Conservation (phyloP, 2,113 vertebrate species). For the Scatophagus argus region DNA sequence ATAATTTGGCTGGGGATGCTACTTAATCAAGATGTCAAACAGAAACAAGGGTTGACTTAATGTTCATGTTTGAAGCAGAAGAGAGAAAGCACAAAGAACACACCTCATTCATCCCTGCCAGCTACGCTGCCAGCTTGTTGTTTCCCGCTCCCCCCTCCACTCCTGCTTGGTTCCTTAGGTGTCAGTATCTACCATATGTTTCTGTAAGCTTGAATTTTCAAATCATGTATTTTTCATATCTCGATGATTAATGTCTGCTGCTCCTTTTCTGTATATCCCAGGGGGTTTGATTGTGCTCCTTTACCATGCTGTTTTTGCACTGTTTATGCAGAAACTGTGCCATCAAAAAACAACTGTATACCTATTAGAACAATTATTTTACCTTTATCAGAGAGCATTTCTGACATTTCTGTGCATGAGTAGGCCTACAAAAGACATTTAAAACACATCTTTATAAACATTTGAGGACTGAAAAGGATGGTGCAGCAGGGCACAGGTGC, state of each 20-base stretch:
- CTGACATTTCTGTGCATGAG: too few species aligned
- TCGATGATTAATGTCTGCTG: constrained; percentile 54
- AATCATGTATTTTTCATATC: constrained; percentile 53
- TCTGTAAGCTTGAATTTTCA: constrained; percentile 13
- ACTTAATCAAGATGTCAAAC: not conserved
- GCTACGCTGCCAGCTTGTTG: constrained; percentile 4
- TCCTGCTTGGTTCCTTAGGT: constrained; percentile 12
- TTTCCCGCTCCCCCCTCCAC: constrained; percentile 13
- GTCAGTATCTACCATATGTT: constrained; percentile 45
- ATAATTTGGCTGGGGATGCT: too few species aligned
- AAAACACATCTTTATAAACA: not conserved
- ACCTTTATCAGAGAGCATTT: constrained; percentile 2
- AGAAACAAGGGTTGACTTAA: not conserved
- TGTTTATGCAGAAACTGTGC: not conserved
- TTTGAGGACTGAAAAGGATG: not conserved
- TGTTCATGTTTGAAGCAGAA: not conserved
- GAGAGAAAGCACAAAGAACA: not conserved
- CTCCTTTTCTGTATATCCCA: constrained; percentile 18
- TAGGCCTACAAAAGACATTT: too few species aligned
- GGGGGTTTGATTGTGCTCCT: constrained; percentile 44
- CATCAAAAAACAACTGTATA: constrained; percentile 13
- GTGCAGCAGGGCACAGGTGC: not conserved
- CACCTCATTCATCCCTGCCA: not conserved
- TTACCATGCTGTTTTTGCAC: constrained; percentile 13
- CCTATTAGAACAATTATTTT: constrained; percentile 17